A percentile compares a stretch with the other conserved stretches of the same genome.
Conservation (phyloP, 1,140 invertebrate genomes). For the Drosophila sp. region DNA sequence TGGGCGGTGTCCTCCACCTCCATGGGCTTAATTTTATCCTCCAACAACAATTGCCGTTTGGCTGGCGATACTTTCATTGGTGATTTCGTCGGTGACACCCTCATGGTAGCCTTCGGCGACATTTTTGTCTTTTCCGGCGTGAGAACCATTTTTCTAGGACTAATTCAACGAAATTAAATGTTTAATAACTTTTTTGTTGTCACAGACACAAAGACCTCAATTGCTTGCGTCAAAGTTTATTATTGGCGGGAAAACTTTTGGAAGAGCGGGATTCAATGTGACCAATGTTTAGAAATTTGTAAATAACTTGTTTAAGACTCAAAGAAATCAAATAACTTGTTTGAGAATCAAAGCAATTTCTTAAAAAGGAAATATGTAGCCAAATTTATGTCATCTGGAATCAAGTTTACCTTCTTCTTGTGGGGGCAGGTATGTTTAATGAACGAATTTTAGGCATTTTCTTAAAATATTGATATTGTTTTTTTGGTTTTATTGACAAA, state of each 20-base stretch:
- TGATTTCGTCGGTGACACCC: not conserved
- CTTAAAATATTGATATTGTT: no score
- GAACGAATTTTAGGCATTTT: no score
- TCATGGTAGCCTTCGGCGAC: not conserved
- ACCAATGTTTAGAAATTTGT: not conserved
- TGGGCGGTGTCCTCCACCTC: not conserved
- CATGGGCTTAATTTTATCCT: not conserved
- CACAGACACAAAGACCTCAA: not conserved
- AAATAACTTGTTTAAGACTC: no score
- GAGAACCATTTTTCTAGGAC: conserved; percentile 6
- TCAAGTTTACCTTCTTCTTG: no score
- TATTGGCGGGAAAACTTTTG: not conserved
- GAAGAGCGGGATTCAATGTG: not conserved
- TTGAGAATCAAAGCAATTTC: no score
- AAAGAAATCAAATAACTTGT: no score
- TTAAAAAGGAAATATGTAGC: no score
- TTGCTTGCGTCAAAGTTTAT: not conserved
- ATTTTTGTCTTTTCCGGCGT: not conserved
- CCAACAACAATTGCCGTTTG: not conserved
- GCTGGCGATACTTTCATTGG: not conserved
- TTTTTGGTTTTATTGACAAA: no score
- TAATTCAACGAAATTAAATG: not conserved
- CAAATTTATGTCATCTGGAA: no score
- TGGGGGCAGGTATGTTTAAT: no score
- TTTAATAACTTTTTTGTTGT: not conserved